Conservation (phyloP, 2,797 vertebrate genomes). For the Cuculus canorus region DNA sequence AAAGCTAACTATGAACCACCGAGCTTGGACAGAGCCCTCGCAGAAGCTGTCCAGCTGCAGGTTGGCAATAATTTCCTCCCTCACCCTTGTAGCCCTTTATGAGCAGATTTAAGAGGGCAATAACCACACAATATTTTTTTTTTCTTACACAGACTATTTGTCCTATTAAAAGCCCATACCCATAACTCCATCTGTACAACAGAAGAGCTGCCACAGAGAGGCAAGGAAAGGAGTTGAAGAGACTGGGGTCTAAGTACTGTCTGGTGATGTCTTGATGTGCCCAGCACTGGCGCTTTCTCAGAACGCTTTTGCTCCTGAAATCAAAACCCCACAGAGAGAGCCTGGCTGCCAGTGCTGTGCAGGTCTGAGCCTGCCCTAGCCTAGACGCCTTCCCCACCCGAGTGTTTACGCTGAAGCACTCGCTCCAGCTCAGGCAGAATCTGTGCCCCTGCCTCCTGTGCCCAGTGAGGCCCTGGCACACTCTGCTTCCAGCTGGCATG, state of each 20-base stretch:
- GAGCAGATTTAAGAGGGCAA: slow-evolving; percentile 8
- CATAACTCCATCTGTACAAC: not conserved
- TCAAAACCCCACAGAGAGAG: not conserved
- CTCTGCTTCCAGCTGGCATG: accelerated
- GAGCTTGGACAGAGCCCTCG: not conserved
- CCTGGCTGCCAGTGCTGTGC: not conserved
- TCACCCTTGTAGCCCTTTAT: not conserved
- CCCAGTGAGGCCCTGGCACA: accelerated
- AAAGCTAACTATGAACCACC: not conserved
- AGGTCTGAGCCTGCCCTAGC: slow-evolving; percentile 41
- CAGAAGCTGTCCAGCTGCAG: slow-evolving; percentile 18
- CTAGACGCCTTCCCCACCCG: slow-evolving; percentile 57
- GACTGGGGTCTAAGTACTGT: accelerated
- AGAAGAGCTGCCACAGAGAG: not conserved
- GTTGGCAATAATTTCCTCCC: not conserved
- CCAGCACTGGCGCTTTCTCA: accelerated
- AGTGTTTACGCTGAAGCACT: not conserved
- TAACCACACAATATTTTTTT: not conserved
- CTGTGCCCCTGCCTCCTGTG: not conserved
- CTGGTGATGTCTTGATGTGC: not conserved
- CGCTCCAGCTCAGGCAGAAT: accelerated
- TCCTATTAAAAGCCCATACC: not conserved
- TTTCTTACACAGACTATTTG: not conserved
- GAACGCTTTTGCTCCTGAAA: not conserved
- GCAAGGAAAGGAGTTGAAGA: not conserved